A percentile compares a stretch with the other conserved stretches of the same genome.
These are phyloP conservation scores for Artibeus lituratus DNA, from an alignment of 2,797 vertebrate genomes.

Conservation along the genomic window DNA sequence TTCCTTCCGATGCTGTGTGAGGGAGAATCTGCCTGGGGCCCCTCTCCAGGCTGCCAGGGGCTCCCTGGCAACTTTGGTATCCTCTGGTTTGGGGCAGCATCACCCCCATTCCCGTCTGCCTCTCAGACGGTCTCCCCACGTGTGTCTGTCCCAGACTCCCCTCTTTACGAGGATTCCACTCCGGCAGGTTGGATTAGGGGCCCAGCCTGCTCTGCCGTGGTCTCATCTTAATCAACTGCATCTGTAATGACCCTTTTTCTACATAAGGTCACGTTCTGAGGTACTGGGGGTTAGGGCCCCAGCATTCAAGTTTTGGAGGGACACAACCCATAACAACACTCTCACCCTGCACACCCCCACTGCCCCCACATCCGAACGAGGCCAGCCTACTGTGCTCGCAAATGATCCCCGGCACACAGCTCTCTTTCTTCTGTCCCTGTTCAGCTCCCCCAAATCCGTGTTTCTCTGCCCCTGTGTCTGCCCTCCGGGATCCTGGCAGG, in stretches of 20 bases:
- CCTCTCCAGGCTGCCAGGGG: neutral
- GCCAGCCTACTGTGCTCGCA: no score
- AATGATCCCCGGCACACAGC: neutral
- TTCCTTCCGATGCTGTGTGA: neutral
- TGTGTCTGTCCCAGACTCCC: neutral
- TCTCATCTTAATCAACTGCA: neutral
- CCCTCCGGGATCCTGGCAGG: neutral
- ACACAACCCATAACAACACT: neutral
- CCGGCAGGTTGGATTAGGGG: rapidly evolving
- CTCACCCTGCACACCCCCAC: neutral
- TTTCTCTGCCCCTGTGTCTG: neutral
- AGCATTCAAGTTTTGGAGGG: neutral
- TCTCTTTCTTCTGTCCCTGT: neutral
- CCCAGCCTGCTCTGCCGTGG: neutral
- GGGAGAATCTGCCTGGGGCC: neutral
- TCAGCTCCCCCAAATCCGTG: neutral
- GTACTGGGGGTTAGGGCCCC: neutral
- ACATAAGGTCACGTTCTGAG: neutral
- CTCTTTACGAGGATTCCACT: neutral
- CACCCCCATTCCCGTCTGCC: neutral
- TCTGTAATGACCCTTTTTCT: neutral
- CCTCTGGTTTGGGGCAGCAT: no score
- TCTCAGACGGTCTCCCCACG: no score
- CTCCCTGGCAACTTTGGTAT: rapidly evolving
- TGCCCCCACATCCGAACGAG: neutral